A percentile compares a stretch with the other conserved stretches of the same genome.
Evolutionary conservation across 2,888 invertebrate genomes (phyloP).

Genomic region (Nipponacmea schrenckii): DNA sequence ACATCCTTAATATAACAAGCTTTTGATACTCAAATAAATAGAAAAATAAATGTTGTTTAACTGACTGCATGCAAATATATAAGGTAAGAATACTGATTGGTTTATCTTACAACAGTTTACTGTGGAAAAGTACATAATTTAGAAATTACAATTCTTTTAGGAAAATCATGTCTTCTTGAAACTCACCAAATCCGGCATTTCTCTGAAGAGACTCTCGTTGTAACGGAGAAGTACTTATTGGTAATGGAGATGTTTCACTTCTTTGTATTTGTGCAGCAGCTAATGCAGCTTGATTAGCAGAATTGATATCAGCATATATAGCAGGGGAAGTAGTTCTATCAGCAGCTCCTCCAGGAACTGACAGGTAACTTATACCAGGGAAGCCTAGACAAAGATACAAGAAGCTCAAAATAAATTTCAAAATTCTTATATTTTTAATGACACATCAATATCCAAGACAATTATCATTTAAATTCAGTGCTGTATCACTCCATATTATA

Average conservation of each 20-base stretch:
- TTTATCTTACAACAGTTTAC: no score
- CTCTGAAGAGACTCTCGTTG: constrained; percentile 51
- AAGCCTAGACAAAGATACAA: constrained; percentile 64
- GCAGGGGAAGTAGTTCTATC: constrained; percentile 68
- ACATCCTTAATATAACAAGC: neutral
- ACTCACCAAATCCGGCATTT: constrained; percentile 28
- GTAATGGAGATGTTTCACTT: constrained; percentile 62
- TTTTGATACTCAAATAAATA: no score
- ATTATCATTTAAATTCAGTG: no score
- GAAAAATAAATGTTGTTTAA: no score
- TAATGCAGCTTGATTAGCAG: constrained; percentile 48
- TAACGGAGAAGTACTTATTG: constrained; percentile 61
- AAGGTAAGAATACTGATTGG: no score
- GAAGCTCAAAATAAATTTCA: constrained; percentile 6
- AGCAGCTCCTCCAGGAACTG: constrained; percentile 50
- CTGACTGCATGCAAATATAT: no score
- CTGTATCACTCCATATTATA: no score
- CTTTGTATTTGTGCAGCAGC: constrained; percentile 50
- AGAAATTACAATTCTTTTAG: no score
- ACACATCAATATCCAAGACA: neutral
- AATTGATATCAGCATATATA: constrained; percentile 61
- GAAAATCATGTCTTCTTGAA: no score
- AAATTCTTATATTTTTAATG: constrained; percentile 1
- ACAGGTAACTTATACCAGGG: constrained; percentile 70
- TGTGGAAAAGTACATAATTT: no score